Evolutionary conservation across 2,113 vertebrate genomes (phyloP).

Genomic region (Cinclus cinclus): DNA sequence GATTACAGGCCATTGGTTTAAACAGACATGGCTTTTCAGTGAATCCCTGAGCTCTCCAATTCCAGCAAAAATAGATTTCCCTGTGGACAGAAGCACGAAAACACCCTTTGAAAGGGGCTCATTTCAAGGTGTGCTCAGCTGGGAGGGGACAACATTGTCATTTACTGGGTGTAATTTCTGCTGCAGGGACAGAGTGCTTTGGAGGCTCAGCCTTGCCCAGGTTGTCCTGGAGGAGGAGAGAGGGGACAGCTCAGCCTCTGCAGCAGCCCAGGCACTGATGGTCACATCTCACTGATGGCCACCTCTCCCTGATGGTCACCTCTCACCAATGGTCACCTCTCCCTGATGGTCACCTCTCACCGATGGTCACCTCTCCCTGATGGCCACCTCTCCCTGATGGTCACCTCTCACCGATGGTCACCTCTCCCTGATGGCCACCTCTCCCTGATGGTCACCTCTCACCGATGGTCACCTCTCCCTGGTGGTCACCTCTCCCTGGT

Average conservation of each 20-base stretch:
- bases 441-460: too few relatives aligned
- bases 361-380: too few relatives aligned
- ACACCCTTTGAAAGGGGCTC: neutral
- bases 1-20: neutral
- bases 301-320: too few relatives aligned
- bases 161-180: neutral
- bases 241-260: neutral
- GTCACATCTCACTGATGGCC: too few relatives aligned
- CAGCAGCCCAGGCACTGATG: accelerated
- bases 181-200: neutral
- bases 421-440: too few relatives aligned
- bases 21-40: neutral
- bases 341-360: too few relatives aligned
- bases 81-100: neutral
- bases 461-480: too few relatives aligned
- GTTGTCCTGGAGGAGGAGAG: neutral
- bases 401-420: too few relatives aligned
- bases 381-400: too few relatives aligned
- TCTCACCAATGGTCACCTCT: too few relatives aligned
- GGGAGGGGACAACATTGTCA: neutral
- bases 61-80: neutral
- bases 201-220: neutral
- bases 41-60: neutral
- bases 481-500: too few relatives aligned
- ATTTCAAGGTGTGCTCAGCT: neutral